Percentiles rank a stretch among this genome's conserved stretches.
Evolutionary conservation across 2,113 vertebrate species (phyloP).

Genomic region (Crotalus tigris): DNA sequence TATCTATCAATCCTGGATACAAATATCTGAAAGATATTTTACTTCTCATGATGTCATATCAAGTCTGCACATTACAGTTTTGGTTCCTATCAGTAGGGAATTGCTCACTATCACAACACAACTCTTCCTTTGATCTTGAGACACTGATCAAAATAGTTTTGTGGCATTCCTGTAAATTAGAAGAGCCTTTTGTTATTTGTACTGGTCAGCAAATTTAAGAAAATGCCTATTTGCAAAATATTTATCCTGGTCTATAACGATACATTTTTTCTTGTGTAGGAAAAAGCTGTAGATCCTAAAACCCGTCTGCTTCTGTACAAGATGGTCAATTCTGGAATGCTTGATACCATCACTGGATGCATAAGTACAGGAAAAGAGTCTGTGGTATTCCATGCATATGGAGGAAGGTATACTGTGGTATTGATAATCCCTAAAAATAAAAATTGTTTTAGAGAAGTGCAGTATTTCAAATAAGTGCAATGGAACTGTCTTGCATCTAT

Average conservation of each 20-base stretch:
- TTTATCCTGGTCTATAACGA: neutral
- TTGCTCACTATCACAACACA: neutral
- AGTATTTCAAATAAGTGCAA: neutral
- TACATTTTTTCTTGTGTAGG: conserved; percentile 66
- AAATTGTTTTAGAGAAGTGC: neutral
- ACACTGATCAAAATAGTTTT: neutral
- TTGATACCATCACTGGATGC: conserved; percentile 95
- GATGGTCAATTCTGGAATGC: conserved; percentile 89
- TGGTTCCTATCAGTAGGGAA: neutral
- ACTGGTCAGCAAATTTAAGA: neutral
- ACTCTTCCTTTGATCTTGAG: neutral
- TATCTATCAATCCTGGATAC: neutral
- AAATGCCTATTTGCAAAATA: neutral
- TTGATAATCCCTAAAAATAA: neutral
- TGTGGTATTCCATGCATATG: conserved; percentile 93
- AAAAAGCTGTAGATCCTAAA: conserved; percentile 95
- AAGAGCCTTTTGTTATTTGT: neutral
- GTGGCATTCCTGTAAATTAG: neutral
- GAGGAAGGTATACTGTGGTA: conserved; percentile 80
- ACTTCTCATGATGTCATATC: neutral
- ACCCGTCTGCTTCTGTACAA: conserved; percentile 96
- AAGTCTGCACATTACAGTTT: neutral
- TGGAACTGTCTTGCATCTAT: neutral
- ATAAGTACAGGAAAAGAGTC: conserved; percentile 97
- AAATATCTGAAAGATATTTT: neutral